Evolutionary conservation across 2,797 vertebrate genomes (phyloP).

Genomic region (Gorsachius magnificus): DNA sequence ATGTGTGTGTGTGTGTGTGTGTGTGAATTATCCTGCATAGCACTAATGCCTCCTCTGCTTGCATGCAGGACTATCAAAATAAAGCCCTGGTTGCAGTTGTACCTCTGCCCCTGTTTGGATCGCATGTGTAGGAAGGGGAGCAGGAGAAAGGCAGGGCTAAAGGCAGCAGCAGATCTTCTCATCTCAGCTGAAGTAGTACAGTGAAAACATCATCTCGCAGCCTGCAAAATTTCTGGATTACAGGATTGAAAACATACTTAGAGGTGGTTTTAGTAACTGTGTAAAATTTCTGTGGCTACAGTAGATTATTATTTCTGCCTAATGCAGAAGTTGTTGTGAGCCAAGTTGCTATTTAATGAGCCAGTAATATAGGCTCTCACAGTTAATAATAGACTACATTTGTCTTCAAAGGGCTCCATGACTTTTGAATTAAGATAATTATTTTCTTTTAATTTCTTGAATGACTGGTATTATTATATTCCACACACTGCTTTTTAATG

Average conservation of each 20-base stretch:
- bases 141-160: not conserved
- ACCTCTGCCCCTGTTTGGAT: not conserved
- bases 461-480: not conserved
- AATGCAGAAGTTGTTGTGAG: not conserved
- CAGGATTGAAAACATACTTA: not conserved
- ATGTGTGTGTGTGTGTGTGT: fast-evolving
- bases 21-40: not conserved
- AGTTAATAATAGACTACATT: not conserved
- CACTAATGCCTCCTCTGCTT: not conserved
- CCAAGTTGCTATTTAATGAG: not conserved
- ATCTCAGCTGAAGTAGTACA: not conserved
- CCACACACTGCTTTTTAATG: not conserved
- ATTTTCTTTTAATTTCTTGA: conserved; percentile 6
- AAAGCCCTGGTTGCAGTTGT: not conserved
- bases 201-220: not conserved
- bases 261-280: not conserved
- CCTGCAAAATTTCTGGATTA: not conserved
- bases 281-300: not conserved
- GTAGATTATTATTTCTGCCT: not conserved
- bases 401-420: not conserved
- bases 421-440: not conserved
- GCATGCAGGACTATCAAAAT: not conserved
- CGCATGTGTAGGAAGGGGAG: fast-evolving
- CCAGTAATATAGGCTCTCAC: not conserved
- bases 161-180: not conserved